Conservation (phyloP, 2,797 vertebrate genomes). For the Enteromius treurensis region DNA sequence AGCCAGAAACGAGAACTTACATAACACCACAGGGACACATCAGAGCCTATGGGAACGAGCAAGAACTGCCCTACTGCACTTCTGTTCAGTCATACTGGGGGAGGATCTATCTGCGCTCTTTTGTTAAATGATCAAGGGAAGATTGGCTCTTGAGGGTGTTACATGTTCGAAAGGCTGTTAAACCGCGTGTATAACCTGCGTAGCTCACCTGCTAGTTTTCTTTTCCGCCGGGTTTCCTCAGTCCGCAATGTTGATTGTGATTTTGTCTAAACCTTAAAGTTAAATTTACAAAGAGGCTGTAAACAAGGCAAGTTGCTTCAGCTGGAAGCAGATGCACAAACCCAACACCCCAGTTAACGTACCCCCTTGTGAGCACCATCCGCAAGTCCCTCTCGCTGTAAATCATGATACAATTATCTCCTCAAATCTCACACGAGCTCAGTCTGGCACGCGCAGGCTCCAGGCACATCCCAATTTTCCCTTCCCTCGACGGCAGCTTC, state of each 20-base stretch:
- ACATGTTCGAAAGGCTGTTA: conserved; percentile 20
- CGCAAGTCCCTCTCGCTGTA: conserved; percentile 12
- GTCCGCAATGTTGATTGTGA: conserved; percentile 44
- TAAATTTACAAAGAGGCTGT: conserved; percentile 45
- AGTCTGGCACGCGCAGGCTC: conserved; percentile 3
- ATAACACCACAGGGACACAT: conserved; percentile 31
- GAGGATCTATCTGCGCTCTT: conserved; percentile 3
- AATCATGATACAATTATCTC: conserved; percentile 51
- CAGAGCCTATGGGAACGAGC: neutral
- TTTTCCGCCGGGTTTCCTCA: conserved; percentile 33
- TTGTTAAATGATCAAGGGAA: conserved; percentile 34
- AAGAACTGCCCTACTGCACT: conserved; percentile 26
- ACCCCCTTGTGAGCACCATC: conserved; percentile 18
- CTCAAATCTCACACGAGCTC: conserved; percentile 21
- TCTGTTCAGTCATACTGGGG: conserved; percentile 7
- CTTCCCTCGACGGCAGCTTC: neutral
- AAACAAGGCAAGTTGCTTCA: conserved; percentile 52
- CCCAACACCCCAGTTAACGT: conserved; percentile 39
- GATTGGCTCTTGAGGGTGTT: conserved; percentile 10
- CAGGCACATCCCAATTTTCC: neutral
- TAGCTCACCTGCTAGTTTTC: conserved; percentile 21
- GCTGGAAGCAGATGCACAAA: conserved; percentile 42
- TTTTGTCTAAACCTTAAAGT: conserved; percentile 54
- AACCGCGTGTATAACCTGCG: conserved; percentile 22
- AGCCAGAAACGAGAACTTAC: conserved; percentile 30